Conservation (phyloP, 2,888 invertebrate genomes). For the Muschampia plurimacula region DNA sequence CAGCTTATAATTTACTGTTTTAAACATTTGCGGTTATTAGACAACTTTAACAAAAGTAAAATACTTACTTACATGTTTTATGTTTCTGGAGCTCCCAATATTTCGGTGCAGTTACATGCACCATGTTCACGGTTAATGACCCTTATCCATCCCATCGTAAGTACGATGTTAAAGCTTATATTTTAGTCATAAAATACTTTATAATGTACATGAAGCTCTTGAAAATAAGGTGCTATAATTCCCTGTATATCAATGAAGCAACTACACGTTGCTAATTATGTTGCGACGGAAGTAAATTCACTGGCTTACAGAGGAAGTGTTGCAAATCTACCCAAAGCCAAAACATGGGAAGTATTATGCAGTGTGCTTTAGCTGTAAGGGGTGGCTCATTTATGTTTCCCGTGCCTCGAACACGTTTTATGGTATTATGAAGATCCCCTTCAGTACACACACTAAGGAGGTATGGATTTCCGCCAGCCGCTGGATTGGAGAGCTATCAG, state of each 20-base stretch:
- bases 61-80: too few species aligned
- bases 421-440: conserved; percentile 41
- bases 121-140: too few species aligned
- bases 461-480: conserved; percentile 43
- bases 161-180: too few species aligned
- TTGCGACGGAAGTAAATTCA: conserved; percentile 1
- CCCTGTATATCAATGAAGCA: not conserved
- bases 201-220: too few species aligned
- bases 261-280: not conserved
- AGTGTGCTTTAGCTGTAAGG: conserved; percentile 24
- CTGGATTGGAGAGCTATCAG: conserved; percentile 35
- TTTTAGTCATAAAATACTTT: too few species aligned
- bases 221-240: too few species aligned
- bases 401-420: conserved; percentile 38
- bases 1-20: too few species aligned
- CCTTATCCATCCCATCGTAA: too few species aligned
- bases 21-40: too few species aligned
- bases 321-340: conserved; percentile 22
- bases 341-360: conserved; percentile 25
- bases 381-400: conserved; percentile 31
- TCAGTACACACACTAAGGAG: conserved; percentile 42
- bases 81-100: too few species aligned
- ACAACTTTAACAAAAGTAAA: too few species aligned
- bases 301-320: not conserved
- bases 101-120: too few species aligned